Conservation (phyloP, 2,113 vertebrate species). For the Gavialis gangeticus region DNA sequence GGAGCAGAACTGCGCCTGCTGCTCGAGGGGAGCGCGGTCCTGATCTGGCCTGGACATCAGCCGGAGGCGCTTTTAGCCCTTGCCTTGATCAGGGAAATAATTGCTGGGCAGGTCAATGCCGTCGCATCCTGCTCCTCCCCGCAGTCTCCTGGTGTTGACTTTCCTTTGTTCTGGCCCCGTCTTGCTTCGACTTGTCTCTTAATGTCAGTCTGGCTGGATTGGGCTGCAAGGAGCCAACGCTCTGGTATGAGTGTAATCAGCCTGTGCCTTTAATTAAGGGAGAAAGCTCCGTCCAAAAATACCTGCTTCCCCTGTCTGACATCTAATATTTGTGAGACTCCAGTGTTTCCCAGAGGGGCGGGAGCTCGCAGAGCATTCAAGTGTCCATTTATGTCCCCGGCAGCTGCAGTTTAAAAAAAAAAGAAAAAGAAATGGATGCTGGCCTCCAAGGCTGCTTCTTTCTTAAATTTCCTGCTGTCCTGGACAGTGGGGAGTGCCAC, state of each 20-base stretch:
- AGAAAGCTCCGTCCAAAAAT: background rate
- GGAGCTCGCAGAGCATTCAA: constrained; percentile 42
- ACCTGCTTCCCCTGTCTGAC: constrained; percentile 3
- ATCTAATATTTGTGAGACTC: background rate
- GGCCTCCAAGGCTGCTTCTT: constrained; percentile 37
- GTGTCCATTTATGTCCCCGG: background rate
- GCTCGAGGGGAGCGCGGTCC: background rate
- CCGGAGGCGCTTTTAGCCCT: constrained; percentile 7
- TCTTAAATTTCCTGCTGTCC: constrained; percentile 44
- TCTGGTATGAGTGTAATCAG: background rate
- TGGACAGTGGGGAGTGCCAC: constrained; percentile 12
- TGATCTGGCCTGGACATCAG: background rate
- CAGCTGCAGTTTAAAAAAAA: background rate
- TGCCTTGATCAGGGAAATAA: background rate
- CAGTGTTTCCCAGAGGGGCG: constrained; percentile 34
- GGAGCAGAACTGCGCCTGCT: background rate
- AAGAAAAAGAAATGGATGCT: constrained; percentile 33
- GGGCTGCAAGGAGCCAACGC: fast-evolving
- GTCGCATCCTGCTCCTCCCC: constrained; percentile 56
- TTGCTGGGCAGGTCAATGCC: constrained; percentile 29
- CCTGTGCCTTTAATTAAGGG: constrained; percentile 27
- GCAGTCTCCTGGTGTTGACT: background rate
- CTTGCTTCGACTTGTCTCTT: constrained; percentile 48
- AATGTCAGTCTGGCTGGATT: background rate
- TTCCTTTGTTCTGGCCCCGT: constrained; percentile 43